Conservation (phyloP, 2,888 invertebrate genomes). For the Stenoptilia bipunctidactyla region DNA sequence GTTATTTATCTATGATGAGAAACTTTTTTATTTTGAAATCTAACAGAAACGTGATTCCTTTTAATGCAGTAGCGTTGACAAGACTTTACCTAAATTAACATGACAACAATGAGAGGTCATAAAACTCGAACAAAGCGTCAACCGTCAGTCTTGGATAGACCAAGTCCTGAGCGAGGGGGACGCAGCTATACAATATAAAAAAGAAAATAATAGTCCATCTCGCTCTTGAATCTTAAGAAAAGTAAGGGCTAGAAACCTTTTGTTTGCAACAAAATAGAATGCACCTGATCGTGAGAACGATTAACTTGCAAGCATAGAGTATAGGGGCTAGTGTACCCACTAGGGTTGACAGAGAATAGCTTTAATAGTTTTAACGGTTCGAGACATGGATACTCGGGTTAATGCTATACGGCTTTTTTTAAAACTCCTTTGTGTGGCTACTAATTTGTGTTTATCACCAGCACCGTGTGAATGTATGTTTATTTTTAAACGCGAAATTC, state of each 20-base stretch:
- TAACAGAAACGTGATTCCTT: neutral
- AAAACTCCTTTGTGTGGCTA: neutral
- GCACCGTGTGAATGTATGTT: slow-evolving; percentile 4
- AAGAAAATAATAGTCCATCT: neutral
- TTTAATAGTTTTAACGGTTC: slow-evolving; percentile 36
- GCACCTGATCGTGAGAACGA: slow-evolving; percentile 55
- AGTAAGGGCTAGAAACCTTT: slow-evolving; percentile 27
- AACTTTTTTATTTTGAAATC: neutral
- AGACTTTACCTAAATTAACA: neutral
- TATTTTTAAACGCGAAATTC: no score
- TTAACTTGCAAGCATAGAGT: slow-evolving; percentile 19
- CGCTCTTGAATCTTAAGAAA: slow-evolving; percentile 28
- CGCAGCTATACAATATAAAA: neutral
- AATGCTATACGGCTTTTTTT: slow-evolving; percentile 8
- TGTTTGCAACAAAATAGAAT: slow-evolving; percentile 29
- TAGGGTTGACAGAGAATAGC: slow-evolving; percentile 20
- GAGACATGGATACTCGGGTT: slow-evolving; percentile 23
- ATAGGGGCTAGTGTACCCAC: slow-evolving; percentile 17
- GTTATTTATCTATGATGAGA: no score
- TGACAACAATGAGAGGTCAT: neutral
- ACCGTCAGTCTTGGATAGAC: neutral
- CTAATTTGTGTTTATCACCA: slow-evolving; percentile 8
- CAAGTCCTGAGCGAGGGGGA: neutral
- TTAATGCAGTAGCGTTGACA: neutral
- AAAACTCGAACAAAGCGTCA: neutral